Conservation (phyloP, 2,888 invertebrate genomes). For the Yponomeuta plumbellus region DNA sequence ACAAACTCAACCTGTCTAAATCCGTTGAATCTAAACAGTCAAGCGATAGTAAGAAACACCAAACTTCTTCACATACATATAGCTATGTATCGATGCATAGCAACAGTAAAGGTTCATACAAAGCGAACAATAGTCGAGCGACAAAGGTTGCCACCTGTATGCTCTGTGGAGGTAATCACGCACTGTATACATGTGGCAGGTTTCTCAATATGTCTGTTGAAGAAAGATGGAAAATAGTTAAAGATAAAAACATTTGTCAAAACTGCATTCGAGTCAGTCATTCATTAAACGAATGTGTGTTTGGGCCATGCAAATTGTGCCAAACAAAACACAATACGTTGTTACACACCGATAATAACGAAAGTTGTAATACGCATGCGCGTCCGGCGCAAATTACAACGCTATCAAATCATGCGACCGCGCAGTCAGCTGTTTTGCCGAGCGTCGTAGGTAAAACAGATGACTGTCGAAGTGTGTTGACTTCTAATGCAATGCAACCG, state of each 20-base stretch:
- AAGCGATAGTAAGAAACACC: neutral
- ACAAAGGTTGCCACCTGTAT: neutral
- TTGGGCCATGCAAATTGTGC: constrained; percentile 17
- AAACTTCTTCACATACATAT: neutral
- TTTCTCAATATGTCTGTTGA: constrained; percentile 15
- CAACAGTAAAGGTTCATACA: neutral
- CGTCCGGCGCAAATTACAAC: neutral
- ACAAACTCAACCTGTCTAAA: too few species aligned
- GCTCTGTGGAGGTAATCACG: constrained; percentile 14
- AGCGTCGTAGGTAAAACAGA: neutral
- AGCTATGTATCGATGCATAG: constrained; percentile 8
- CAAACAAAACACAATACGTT: constrained; percentile 18
- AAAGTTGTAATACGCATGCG: neutral
- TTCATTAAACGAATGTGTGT: constrained; percentile 12
- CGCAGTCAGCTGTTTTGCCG: neutral
- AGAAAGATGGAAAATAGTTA: constrained; percentile 13
- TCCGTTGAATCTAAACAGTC: too few species aligned
- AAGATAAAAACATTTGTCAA: constrained; percentile 13
- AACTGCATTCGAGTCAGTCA: constrained; percentile 19
- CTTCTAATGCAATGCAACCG: neutral
- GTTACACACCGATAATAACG: neutral
- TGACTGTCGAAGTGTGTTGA: neutral
- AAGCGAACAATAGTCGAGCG: constrained; percentile 1
- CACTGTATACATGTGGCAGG: constrained; percentile 14
- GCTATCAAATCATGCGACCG: neutral